A percentile compares a stretch with the other conserved stretches of the same genome.
These are phyloP conservation scores for Mimachlamys varia DNA, from an alignment of 2,888 invertebrate genomes.

Conservation along the genomic window DNA sequence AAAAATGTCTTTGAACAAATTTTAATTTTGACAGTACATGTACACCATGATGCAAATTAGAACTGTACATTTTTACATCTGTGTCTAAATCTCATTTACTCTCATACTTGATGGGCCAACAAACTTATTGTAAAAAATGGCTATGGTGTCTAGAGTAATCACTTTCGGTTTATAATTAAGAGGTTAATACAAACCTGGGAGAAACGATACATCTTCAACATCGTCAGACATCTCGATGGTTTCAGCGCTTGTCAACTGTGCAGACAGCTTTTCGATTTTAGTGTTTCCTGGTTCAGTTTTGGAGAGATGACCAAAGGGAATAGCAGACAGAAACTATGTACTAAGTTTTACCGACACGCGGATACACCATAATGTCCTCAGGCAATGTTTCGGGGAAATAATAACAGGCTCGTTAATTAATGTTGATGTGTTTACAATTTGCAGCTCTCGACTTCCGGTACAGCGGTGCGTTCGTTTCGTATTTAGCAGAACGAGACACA, in stretches of 20 bases:
- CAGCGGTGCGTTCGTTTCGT: not conserved
- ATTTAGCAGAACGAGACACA: too few species aligned
- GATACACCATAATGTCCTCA: not conserved
- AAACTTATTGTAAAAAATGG: too few species aligned
- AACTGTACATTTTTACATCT: too few species aligned
- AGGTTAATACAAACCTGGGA: conserved; percentile 64
- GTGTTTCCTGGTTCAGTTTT: not conserved
- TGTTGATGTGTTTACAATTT: conserved; percentile 18
- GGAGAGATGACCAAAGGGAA: not conserved
- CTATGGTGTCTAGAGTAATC: too few species aligned
- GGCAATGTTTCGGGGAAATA: too few species aligned
- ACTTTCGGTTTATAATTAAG: too few species aligned
- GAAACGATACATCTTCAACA: conserved; percentile 74
- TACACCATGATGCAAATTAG: too few species aligned
- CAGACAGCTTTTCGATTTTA: not conserved
- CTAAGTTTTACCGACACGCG: not conserved
- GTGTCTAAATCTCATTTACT: too few species aligned
- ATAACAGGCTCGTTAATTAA: not conserved
- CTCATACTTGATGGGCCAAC: too few species aligned
- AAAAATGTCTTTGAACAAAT: too few species aligned
- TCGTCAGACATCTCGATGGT: conserved; percentile 66
- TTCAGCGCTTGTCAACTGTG: not conserved
- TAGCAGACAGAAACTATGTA: too few species aligned
- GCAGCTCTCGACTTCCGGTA: not conserved
- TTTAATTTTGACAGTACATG: too few species aligned